Percentiles rank a stretch among this genome's conserved stretches.
Evolutionary conservation across 2,113 vertebrate species (phyloP).

Genomic region (Reinhardtius hippoglossoides): DNA sequence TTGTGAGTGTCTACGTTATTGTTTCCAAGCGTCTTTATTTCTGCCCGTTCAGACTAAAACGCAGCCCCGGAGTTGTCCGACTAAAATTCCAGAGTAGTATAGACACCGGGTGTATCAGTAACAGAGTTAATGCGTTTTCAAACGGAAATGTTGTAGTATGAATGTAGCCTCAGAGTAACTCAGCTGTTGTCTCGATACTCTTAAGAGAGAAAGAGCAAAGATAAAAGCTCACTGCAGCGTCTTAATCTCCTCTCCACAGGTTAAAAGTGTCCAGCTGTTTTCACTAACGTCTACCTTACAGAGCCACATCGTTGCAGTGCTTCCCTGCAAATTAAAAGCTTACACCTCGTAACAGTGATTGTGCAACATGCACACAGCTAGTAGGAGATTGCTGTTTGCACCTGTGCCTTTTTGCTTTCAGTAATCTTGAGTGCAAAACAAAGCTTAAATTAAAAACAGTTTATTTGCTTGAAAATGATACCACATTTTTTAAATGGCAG

Average conservation of each 20-base stretch:
- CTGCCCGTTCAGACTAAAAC: too few species aligned
- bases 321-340: constrained; percentile 77
- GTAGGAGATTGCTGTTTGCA: constrained; percentile 65
- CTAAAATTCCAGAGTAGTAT: too few species aligned
- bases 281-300: constrained; percentile 65
- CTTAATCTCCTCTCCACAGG: constrained; percentile 80
- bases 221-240: constrained; percentile 67
- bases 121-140: too few species aligned
- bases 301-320: constrained; percentile 62
- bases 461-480: neutral
- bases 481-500: neutral
- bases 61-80: too few species aligned
- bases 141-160: too few species aligned
- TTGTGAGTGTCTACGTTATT: too few species aligned
- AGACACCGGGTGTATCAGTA: too few species aligned
- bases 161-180: constrained; percentile 33
- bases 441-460: constrained; percentile 26
- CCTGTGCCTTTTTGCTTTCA: constrained; percentile 58
- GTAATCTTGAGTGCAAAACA: constrained; percentile 26
- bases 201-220: constrained; percentile 46
- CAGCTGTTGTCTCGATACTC: constrained; percentile 53
- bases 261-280: constrained; percentile 74
- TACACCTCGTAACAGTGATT: constrained; percentile 78
- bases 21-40: too few species aligned
- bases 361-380: constrained; percentile 50